A percentile compares a stretch with the other conserved stretches of the same genome.
These are phyloP conservation scores for Salticus scenicus DNA, from an alignment of 2,888 invertebrate species.

Conservation along the genomic window DNA sequence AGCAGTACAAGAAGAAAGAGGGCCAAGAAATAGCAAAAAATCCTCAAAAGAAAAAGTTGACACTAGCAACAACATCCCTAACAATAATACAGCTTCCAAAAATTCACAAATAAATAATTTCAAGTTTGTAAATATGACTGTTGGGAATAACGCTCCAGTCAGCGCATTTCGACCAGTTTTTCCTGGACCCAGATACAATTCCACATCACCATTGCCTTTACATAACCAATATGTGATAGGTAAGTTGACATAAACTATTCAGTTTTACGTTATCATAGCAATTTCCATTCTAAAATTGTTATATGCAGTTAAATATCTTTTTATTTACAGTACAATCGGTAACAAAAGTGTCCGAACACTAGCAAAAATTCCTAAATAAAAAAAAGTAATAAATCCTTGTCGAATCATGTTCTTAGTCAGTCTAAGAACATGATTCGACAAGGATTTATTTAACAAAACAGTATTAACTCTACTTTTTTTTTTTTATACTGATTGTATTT, in stretches of 20 bases:
- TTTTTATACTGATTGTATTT: too few species aligned
- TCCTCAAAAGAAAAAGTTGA: conserved; percentile 24
- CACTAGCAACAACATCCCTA: background rate
- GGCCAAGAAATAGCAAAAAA: conserved; percentile 80
- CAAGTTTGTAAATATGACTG: background rate
- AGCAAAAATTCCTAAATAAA: too few species aligned
- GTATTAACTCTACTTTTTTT: too few species aligned
- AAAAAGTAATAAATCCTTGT: too few species aligned
- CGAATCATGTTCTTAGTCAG: too few species aligned
- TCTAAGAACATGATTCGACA: too few species aligned
- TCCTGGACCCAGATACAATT: conserved; percentile 44
- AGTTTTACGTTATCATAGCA: background rate
- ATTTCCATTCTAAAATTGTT: background rate
- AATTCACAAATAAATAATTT: background rate
- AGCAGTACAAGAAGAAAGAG: conserved; percentile 91
- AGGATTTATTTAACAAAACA: too few species aligned
- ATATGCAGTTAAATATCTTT: too few species aligned
- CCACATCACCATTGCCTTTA: conserved; percentile 17
- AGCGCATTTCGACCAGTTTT: conserved; percentile 61
- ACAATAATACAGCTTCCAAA: background rate
- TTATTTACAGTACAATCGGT: too few species aligned
- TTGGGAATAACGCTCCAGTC: conserved; percentile 19
- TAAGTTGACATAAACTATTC: conserved; percentile 7
- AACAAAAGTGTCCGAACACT: too few species aligned
- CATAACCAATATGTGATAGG: conserved; percentile 43